Evolutionary conservation across 2,113 vertebrate species (phyloP).

Genomic region (Daphoenositta chrysoptera): DNA sequence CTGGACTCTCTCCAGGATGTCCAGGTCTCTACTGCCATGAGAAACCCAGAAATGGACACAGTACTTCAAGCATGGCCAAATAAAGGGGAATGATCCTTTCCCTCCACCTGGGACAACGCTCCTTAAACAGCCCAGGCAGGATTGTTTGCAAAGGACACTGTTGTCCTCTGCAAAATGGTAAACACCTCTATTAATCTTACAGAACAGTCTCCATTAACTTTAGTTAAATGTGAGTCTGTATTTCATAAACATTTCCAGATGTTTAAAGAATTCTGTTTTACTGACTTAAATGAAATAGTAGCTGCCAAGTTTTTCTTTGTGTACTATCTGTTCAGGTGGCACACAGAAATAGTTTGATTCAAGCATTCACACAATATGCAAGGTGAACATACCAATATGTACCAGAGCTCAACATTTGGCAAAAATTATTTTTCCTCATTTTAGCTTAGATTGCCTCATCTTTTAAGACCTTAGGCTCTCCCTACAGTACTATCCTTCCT

Average conservation of each 20-base stretch:
- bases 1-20: not conserved
- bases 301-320: not conserved
- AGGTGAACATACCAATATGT: not conserved
- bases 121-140: not conserved
- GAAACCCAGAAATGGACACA: not conserved
- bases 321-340: not conserved
- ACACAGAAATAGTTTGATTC: not conserved
- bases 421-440: not conserved
- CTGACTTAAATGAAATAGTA: not conserved
- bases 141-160: not conserved
- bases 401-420: not conserved
- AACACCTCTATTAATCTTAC: not conserved
- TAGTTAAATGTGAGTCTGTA: not conserved
- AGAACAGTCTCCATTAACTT: not conserved
- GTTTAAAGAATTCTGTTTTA: not conserved
- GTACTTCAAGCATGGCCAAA: not conserved
- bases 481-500: not conserved
- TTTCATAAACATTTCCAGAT: not conserved
- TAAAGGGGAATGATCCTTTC: not conserved
- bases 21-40: not conserved
- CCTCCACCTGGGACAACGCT: not conserved
- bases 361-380: not conserved
- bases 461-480: not conserved
- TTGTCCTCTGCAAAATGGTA: not conserved
- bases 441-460: not conserved